Conservation (phyloP, 2,888 invertebrate genomes). For the Aphidius colemani region DNA sequence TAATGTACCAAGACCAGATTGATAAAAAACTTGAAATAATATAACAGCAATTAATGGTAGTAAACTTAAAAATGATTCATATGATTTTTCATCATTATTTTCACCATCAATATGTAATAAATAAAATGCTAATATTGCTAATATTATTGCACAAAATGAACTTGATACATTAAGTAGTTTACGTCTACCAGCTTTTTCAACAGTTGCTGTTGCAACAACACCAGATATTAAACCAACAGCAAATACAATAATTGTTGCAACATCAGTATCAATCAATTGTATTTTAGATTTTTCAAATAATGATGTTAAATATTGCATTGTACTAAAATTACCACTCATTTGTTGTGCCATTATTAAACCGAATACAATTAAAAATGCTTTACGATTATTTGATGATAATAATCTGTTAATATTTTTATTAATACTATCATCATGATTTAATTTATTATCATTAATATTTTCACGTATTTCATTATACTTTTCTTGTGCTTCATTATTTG, state of each 20-base stretch:
- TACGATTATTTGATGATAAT: slow-evolving; percentile 42
- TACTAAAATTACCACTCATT: slow-evolving; percentile 54
- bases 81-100: slow-evolving; percentile 31
- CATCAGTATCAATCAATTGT: slow-evolving; percentile 45
- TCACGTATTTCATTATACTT: slow-evolving; percentile 40
- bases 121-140: slow-evolving; percentile 46
- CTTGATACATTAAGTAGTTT: slow-evolving; percentile 61
- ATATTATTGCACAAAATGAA: slow-evolving; percentile 49
- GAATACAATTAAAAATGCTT: slow-evolving; percentile 50
- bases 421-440: slow-evolving; percentile 35
- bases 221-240: slow-evolving; percentile 59
- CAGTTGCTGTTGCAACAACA: slow-evolving; percentile 50
- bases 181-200: slow-evolving; percentile 62
- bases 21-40: slow-evolving; percentile 51
- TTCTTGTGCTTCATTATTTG: slow-evolving; percentile 33
- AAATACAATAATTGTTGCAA: slow-evolving; percentile 61
- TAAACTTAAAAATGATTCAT: slow-evolving; percentile 44
- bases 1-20: slow-evolving; percentile 54
- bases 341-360: slow-evolving; percentile 55
- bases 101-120: slow-evolving; percentile 35
- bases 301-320: slow-evolving; percentile 53
- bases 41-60: slow-evolving; percentile 52
- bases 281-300: slow-evolving; percentile 45
- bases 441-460: slow-evolving; percentile 39
- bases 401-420: slow-evolving; percentile 36